Conservation (phyloP, 1,140 invertebrate genomes). For the Harlomillsia oculata region DNA sequence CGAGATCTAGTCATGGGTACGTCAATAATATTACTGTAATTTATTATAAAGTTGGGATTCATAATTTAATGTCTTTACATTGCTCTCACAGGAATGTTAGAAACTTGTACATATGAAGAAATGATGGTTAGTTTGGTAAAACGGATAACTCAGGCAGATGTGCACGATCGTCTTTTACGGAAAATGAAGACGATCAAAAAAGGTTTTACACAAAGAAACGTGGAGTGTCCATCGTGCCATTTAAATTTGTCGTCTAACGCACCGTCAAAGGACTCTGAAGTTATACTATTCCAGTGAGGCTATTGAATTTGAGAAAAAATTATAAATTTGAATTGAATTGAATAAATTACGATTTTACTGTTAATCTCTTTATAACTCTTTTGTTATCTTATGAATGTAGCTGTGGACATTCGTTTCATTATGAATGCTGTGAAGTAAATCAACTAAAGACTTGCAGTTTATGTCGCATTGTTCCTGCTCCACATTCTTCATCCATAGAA, state of each 20-base stretch:
- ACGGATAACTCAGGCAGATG: conserved; percentile 34
- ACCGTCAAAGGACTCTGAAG: conserved; percentile 2
- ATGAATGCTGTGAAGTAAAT: conserved; percentile 33
- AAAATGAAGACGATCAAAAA: conserved; percentile 23
- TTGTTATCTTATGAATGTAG: conserved; percentile 8
- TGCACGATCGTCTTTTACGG: conserved; percentile 33
- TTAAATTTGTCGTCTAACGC: conserved; percentile 13
- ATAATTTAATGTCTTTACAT: background rate
- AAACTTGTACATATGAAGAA: conserved; percentile 50
- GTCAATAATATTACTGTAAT: background rate
- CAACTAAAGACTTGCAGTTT: conserved; percentile 28
- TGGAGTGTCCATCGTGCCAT: conserved; percentile 26
- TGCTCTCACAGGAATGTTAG: conserved; percentile 46
- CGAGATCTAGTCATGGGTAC: conserved; percentile 40
- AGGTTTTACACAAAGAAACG: conserved; percentile 27
- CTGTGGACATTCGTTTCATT: conserved; percentile 35
- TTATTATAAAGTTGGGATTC: background rate
- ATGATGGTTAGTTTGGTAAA: conserved; percentile 37
- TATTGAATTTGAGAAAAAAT: too few relatives aligned
- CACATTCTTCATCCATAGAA: background rate
- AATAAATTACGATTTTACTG: too few relatives aligned
- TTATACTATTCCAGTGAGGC: conserved; percentile 33
- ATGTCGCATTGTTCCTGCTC: conserved; percentile 26
- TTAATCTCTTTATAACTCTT: too few relatives aligned
- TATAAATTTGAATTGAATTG: too few relatives aligned